Conservation (phyloP, 2,888 invertebrate species). For the Oscheius sp. region DNA sequence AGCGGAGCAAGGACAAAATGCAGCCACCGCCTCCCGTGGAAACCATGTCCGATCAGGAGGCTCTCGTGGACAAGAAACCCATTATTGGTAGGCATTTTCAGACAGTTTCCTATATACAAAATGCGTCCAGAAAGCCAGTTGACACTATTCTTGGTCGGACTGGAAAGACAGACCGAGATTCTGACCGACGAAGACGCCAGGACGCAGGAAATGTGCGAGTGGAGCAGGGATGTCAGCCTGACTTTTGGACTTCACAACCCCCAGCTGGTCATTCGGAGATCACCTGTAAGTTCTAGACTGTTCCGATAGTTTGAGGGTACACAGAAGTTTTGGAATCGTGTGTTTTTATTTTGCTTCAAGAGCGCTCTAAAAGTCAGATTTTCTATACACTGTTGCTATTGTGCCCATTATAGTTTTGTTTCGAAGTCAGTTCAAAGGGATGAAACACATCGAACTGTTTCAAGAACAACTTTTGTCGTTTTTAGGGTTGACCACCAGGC, state of each 20-base stretch:
- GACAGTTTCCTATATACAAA: not conserved
- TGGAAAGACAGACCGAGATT: slow-evolving; percentile 55
- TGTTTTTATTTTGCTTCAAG: too few species aligned
- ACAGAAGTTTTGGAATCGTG: too few species aligned
- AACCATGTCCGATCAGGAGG: slow-evolving; percentile 18
- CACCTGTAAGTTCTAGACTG: slow-evolving; percentile 40
- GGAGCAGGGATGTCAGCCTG: slow-evolving; percentile 56
- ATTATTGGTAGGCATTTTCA: slow-evolving; percentile 2
- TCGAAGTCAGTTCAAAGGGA: too few species aligned
- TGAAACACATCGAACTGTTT: too few species aligned
- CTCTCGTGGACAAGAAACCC: slow-evolving; percentile 7
- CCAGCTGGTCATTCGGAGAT: slow-evolving; percentile 52
- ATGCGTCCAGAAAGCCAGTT: slow-evolving; percentile 29
- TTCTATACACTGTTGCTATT: too few species aligned
- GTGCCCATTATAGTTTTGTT: too few species aligned
- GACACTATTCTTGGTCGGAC: slow-evolving; percentile 46
- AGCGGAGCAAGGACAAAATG: slow-evolving; percentile 52
- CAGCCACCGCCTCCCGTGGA: slow-evolving; percentile 38
- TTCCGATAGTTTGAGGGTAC: not conserved
- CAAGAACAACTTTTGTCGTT: too few species aligned
- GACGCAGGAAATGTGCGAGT: slow-evolving; percentile 50
- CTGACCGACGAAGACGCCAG: slow-evolving; percentile 53
- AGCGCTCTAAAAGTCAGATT: too few species aligned
- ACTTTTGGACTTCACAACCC: slow-evolving; percentile 59
- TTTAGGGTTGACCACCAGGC: too few species aligned